These are phyloP conservation scores for Dromaius novaehollandiae DNA, from an alignment of 2,113 vertebrate species.

Conservation along the genomic window DNA sequence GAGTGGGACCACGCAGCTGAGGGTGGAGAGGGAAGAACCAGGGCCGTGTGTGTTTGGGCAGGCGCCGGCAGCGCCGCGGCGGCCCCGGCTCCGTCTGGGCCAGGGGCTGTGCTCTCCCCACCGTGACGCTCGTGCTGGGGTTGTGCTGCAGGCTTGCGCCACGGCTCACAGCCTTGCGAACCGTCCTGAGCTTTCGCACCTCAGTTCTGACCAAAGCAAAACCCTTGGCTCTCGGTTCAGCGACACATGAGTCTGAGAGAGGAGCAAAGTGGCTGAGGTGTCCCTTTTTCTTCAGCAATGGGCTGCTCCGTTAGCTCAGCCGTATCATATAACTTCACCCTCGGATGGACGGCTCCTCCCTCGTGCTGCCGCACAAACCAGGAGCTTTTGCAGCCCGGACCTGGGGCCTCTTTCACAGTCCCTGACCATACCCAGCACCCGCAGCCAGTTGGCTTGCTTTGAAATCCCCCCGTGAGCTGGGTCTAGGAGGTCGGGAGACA, in stretches of 20 bases:
- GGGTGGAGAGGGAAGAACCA: background rate
- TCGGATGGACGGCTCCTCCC: background rate
- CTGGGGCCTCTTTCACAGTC: background rate
- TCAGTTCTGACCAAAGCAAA: background rate
- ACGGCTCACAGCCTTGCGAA: background rate
- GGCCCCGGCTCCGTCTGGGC: background rate
- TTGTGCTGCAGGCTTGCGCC: rapidly evolving
- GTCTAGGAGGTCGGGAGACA: background rate
- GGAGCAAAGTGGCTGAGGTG: background rate
- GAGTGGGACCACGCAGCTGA: background rate
- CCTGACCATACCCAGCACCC: background rate
- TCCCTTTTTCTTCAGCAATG: background rate
- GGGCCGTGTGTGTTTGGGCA: background rate
- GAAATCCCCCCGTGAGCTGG: rapidly evolving
- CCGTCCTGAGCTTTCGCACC: background rate
- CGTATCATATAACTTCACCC: background rate
- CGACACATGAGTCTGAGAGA: background rate
- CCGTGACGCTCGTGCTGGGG: rapidly evolving
- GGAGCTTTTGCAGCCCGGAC: background rate
- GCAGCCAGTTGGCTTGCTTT: background rate
- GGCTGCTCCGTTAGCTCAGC: background rate
- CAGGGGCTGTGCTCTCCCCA: background rate
- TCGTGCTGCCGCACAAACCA: background rate
- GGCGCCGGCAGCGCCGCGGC: background rate
- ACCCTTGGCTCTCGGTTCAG: background rate